Percentiles rank a stretch among this genome's conserved stretches.
Evolutionary conservation across 2,888 invertebrate species (phyloP).

Genomic region (Thecocarcelia acutangulata): DNA sequence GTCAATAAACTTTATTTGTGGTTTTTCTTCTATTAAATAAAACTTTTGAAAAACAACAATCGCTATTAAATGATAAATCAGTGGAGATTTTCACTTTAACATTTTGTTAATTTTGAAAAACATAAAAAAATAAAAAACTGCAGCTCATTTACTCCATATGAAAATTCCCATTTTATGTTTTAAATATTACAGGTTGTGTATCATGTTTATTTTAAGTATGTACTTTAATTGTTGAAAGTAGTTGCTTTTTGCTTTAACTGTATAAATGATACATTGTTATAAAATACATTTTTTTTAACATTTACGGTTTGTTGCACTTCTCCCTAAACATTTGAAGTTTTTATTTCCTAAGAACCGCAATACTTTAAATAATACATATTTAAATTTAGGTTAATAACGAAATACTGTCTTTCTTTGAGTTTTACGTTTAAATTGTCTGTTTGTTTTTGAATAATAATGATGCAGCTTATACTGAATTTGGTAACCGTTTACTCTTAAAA

Average conservation of each 20-base stretch:
- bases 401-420: too few species aligned
- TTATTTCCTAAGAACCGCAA: neutral
- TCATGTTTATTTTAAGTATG: slow-evolving; percentile 5
- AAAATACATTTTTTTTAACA: slow-evolving; percentile 26
- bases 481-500: too few species aligned
- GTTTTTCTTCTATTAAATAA: neutral
- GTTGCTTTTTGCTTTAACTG: slow-evolving; percentile 9
- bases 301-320: slow-evolving; percentile 64
- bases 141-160: slow-evolving; percentile 47
- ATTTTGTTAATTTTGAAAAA: slow-evolving; percentile 13
- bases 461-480: too few species aligned
- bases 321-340: slow-evolving; percentile 19
- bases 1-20: slow-evolving; percentile 46
- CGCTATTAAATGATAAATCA: neutral
- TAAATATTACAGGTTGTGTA: slow-evolving; percentile 1
- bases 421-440: too few species aligned
- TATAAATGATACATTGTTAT: neutral
- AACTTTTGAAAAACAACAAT: slow-evolving; percentile 4
- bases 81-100: slow-evolving; percentile 32
- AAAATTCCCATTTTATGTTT: slow-evolving; percentile 30
- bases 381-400: slow-evolving; percentile 3
- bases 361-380: slow-evolving; percentile 32
- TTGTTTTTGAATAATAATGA: too few species aligned
- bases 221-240: slow-evolving; percentile 9
- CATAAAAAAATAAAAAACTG: neutral